Percentiles rank a stretch among this genome's conserved stretches.
phyloP scores from a whole-genome alignment of 2,888 invertebrate genomes.

The Epsilonema sp. region DNA sequence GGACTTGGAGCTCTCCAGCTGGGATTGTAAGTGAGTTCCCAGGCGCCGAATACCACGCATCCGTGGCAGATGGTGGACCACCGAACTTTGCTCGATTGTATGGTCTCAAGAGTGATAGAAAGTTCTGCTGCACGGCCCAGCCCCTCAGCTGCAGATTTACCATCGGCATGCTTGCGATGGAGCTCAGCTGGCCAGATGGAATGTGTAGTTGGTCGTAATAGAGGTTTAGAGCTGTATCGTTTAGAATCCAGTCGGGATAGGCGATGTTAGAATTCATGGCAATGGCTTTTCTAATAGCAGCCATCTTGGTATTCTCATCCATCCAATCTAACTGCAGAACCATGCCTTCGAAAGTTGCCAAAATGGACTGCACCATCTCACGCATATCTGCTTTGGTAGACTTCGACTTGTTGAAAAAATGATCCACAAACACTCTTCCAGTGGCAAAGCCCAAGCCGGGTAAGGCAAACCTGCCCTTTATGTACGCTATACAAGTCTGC shows the following conservation, averaged over 20 bases:
- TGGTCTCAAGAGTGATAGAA: background rate
- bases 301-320: background rate
- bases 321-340: conserved; percentile 36
- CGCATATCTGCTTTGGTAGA: background rate
- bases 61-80: background rate
- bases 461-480: background rate
- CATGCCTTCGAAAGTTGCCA: background rate
- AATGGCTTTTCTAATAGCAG: background rate
- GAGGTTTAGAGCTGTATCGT: background rate
- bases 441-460: background rate
- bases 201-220: background rate
- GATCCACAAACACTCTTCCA: background rate
- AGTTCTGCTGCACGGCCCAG: background rate
- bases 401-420: background rate
- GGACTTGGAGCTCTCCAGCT: background rate
- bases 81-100: background rate
- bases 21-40: conserved; percentile 1
- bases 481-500: background rate
- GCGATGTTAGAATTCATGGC: background rate
- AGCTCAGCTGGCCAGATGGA: background rate
- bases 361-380: background rate
- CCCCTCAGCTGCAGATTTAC: background rate
- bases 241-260: background rate
- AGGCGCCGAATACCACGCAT: conserved; percentile 2
- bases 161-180: background rate